Conservation (phyloP, 2,888 invertebrate species). For the Julus scandinavius region DNA sequence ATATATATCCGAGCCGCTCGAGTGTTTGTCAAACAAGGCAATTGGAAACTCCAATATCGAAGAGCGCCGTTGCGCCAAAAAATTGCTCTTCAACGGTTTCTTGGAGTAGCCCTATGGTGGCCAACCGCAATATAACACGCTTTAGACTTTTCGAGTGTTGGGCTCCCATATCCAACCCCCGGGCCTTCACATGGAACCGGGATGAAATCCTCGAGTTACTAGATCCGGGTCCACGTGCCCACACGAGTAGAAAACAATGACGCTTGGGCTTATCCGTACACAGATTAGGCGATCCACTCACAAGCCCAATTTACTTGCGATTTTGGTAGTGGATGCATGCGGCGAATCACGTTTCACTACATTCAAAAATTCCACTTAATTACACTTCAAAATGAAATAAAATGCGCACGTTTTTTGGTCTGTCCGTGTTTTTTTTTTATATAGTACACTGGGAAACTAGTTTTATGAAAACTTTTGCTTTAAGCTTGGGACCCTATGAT, state of each 20-base stretch:
- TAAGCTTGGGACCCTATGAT: too few species aligned
- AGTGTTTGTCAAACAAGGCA: conserved; percentile 18
- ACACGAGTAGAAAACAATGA: neutral
- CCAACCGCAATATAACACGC: neutral
- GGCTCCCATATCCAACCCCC: neutral
- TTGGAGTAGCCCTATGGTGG: neutral
- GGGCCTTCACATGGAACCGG: neutral
- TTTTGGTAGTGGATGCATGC: neutral
- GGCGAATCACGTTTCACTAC: neutral
- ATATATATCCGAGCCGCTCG: neutral
- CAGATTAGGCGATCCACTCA: neutral
- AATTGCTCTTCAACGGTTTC: neutral
- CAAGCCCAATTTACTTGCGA: neutral
- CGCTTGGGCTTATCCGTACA: neutral
- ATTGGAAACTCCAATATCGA: conserved; percentile 11
- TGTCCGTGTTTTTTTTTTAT: neutral
- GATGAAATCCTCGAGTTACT: neutral
- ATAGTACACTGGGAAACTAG: neutral
- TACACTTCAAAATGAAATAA: too few species aligned
- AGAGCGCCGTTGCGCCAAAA: neutral
- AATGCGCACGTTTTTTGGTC: neutral
- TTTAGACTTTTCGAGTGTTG: neutral
- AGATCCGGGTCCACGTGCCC: neutral
- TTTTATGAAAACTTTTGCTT: neutral
- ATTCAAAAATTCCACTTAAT: neutral